Evolutionary conservation across 2,888 invertebrate genomes (phyloP).

Genomic region (Eristalis intricaria): DNA sequence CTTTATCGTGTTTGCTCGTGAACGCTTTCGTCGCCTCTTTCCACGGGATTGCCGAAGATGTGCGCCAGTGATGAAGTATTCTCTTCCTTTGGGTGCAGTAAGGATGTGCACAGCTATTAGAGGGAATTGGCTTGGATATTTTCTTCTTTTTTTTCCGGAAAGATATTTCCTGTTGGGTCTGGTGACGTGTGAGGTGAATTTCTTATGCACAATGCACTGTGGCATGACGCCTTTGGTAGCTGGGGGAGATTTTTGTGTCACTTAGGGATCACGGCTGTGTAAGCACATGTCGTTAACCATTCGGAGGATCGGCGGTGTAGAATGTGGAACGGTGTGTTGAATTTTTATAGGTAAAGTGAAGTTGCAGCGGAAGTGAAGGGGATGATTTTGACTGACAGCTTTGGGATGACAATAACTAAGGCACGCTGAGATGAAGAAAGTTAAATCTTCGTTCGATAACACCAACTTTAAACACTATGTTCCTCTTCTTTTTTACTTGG

Average conservation of each 20-base stretch:
- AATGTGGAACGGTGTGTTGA: neutral
- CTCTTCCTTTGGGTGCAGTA: slow-evolving; percentile 42
- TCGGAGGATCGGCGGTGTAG: neutral
- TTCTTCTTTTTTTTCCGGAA: neutral
- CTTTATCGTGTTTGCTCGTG: slow-evolving; percentile 63
- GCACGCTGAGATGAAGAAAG: no score
- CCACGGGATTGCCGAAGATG: neutral
- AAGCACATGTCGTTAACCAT: slow-evolving; percentile 15
- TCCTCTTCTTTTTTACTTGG: no score
- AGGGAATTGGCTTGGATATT: slow-evolving; percentile 45
- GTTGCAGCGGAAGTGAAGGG: no score
- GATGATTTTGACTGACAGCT: no score
- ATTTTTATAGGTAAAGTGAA: no score
- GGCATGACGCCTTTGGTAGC: slow-evolving; percentile 12
- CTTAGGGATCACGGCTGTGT: slow-evolving; percentile 6
- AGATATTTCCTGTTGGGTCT: slow-evolving; percentile 18
- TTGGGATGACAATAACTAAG: no score
- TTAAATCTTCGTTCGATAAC: no score
- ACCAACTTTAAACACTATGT: no score
- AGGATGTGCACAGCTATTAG: slow-evolving; percentile 41
- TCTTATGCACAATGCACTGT: slow-evolving; percentile 38
- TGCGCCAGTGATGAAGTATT: neutral
- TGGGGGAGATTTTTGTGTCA: slow-evolving; percentile 4
- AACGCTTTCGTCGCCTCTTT: slow-evolving; percentile 19
- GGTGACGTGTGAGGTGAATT: slow-evolving; percentile 64